phyloP scores from a whole-genome alignment of 1,140 invertebrate genomes.

The Elymnias hypermnestra region DNA sequence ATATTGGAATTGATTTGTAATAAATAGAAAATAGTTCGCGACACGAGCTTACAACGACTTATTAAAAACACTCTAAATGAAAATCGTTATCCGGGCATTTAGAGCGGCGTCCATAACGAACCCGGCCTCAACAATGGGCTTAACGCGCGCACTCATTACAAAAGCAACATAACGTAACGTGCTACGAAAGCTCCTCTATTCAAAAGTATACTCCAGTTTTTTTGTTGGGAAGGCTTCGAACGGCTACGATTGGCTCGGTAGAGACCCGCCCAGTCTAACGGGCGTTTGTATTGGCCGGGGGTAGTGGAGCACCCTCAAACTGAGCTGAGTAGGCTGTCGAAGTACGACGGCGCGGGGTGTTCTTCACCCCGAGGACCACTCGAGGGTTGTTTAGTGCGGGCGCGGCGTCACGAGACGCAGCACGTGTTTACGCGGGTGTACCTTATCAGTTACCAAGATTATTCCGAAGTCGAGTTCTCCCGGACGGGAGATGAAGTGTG shows the following conservation, averaged over 20 bases:
- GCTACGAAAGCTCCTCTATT: conserved; percentile 70
- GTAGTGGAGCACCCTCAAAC: conserved; percentile 65
- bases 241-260: conserved; percentile 38
- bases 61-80: conserved; percentile 73
- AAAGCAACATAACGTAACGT: conserved; percentile 73
- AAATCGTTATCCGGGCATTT: conserved; percentile 72
- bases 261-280: conserved; percentile 43
- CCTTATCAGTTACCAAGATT: conserved; percentile 50
- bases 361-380: conserved; percentile 72
- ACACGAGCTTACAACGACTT: conserved; percentile 63
- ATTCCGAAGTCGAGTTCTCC: conserved; percentile 68
- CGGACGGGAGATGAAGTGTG: conserved; percentile 69
- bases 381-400: conserved; percentile 73
- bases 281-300: conserved; percentile 40
- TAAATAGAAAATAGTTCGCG: too few species aligned
- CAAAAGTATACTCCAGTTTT: conserved; percentile 72
- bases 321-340: conserved; percentile 70
- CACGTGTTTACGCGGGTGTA: conserved; percentile 54
- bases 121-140: conserved; percentile 71
- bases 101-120: conserved; percentile 69
- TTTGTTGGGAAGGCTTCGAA: conserved; percentile 59
- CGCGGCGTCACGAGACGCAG: conserved; percentile 63
- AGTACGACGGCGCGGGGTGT: conserved; percentile 67
- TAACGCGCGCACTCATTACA: conserved; percentile 73
- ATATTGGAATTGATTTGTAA: too few species aligned